Conservation (phyloP, 2,113 vertebrate species). For the Rhinopomastus cyanomelas region DNA sequence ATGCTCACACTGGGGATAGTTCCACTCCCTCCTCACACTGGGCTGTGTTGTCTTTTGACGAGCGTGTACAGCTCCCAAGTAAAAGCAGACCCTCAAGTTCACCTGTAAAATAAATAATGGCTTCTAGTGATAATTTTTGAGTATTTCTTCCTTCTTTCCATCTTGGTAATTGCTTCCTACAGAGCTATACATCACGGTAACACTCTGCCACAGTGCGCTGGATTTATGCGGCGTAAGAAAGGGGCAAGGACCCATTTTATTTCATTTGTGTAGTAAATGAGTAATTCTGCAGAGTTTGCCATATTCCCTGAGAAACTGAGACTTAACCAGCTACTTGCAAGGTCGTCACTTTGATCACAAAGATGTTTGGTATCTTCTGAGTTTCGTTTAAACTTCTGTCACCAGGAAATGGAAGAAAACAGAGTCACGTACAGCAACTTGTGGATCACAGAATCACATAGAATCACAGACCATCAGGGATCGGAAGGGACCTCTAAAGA, state of each 20-base stretch:
- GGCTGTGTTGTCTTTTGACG: background rate
- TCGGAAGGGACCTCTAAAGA: too few relatives aligned
- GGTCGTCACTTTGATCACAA: background rate
- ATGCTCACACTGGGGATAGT: background rate
- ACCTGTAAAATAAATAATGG: background rate
- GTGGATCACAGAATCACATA: too few relatives aligned
- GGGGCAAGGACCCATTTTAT: slow-evolving; percentile 11
- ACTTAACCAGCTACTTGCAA: background rate
- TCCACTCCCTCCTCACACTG: background rate
- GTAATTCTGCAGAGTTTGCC: background rate
- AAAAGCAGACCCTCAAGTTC: background rate
- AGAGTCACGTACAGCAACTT: background rate
- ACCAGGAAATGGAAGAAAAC: background rate
- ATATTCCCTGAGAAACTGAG: background rate
- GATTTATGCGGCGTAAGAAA: background rate
- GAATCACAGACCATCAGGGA: too few relatives aligned
- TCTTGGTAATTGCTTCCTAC: background rate
- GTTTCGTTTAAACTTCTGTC: background rate
- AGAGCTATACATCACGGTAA: background rate
- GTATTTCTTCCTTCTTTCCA: background rate
- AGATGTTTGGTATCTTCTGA: background rate
- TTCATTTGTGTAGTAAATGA: background rate
- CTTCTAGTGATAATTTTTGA: background rate
- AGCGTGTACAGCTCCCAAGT: accelerated
- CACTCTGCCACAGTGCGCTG: background rate